Evolutionary conservation across 2,113 vertebrate species (phyloP), one percentile per base, ranked within the genome.

Genomic region (Tachysurus vachellii): DNA sequence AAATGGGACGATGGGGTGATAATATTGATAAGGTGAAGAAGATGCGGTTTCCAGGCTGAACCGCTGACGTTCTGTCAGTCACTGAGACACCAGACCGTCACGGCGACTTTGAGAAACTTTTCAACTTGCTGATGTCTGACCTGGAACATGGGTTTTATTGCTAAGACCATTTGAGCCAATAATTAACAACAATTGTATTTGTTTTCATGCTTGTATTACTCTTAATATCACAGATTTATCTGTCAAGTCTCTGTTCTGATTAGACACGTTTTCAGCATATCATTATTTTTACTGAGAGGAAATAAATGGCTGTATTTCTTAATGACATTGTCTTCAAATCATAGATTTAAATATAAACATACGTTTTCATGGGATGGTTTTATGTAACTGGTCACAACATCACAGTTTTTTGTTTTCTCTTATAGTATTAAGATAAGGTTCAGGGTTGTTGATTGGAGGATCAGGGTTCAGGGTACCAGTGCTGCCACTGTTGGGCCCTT

Each of bases 1-100:
- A 71, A 36, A 53, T 26, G 44, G 70, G 28, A 57, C 19, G 36
- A 42, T 77, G 57, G 19, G 56, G 53, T n/a, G 54, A 75, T 64
- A 73, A 59, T 80, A 56, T 75, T 64, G 44, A 75, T 76, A 76
- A 75, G 26, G 57, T 26, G 68, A n/a, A 83, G 71, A 13, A 84
- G 64, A 68, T 26, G 61, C 19, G 17, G 59, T 64, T 50, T 64
- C 23, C 36, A 14, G 17, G 31, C 62, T 47, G 62, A 68, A 23
- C 19, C 17, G 8, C 16, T 16, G 13, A 19, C 36, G 9, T 28
- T n/a, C 21, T 59, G 76, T 73, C 66, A 71, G 31, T 31, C 79
- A 59, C 28, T 50, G 11, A 23, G 31, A 81, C 31, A 9, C 6
- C 12, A 16, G 80, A 66, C 66, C 12, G 17, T 64, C 42, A 83